Conservation (phyloP, 2,797 vertebrate genomes). For the Myotis findleyi region DNA sequence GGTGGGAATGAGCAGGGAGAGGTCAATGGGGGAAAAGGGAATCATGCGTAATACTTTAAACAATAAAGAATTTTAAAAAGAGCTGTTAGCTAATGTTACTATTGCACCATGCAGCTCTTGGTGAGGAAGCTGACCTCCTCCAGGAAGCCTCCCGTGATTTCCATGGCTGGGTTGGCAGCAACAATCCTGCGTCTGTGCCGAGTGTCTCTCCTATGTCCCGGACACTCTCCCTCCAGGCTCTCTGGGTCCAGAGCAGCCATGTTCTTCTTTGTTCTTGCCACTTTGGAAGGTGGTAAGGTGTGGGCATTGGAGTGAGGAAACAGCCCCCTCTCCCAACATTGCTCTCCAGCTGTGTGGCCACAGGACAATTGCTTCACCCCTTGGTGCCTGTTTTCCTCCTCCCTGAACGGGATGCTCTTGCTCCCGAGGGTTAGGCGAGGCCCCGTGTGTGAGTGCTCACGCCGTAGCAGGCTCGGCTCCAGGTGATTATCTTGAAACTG, state of each 20-base stretch:
- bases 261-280: neutral
- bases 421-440: neutral
- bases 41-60: too few relatives aligned
- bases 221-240: neutral
- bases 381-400: neutral
- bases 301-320: neutral
- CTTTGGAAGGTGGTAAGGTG: neutral
- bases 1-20: too few relatives aligned
- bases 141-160: neutral
- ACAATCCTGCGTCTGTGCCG: rapidly evolving
- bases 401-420: neutral
- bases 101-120: neutral
- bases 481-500: neutral
- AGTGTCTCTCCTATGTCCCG: neutral
- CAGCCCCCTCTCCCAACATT: neutral
- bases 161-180: too few relatives aligned
- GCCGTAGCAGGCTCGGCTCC: rapidly evolving
- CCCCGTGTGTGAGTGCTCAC: rapidly evolving
- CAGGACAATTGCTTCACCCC: neutral
- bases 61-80: neutral
- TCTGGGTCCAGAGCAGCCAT: neutral
- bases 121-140: neutral
- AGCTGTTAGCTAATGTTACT: too few relatives aligned
- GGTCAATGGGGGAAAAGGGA: too few relatives aligned
- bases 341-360: neutral